Percentiles rank a stretch among this genome's conserved stretches.
Conservation (phyloP, 2,888 invertebrate genomes). For the Norana najaformis region DNA sequence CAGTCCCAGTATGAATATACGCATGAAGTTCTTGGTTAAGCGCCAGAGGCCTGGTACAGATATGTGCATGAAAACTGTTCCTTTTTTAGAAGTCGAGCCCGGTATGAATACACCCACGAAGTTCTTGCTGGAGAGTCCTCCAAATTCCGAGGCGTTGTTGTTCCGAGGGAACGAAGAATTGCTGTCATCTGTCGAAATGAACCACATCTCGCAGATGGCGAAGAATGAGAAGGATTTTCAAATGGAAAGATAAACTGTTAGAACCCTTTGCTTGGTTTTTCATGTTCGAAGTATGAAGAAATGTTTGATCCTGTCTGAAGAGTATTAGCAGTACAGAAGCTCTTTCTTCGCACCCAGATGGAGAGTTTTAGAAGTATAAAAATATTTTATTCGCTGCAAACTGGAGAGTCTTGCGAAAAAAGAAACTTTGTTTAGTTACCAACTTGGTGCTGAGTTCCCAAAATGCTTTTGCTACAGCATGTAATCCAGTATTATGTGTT, state of each 20-base stretch:
- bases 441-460: too few species aligned
- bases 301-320: too few species aligned
- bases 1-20: constrained; percentile 88
- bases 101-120: constrained; percentile 86
- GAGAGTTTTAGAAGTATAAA: not conserved
- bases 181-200: constrained; percentile 57
- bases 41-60: too few species aligned
- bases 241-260: not conserved
- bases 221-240: not conserved
- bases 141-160: constrained; percentile 68
- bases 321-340: too few species aligned
- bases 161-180: constrained; percentile 74
- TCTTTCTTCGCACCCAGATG: not conserved
- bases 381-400: not conserved
- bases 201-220: constrained; percentile 21
- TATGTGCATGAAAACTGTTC: too few species aligned
- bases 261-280: too few species aligned
- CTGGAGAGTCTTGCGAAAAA: not conserved
- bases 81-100: not conserved
- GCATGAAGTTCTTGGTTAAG: constrained; percentile 80
- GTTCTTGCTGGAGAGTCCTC: constrained; percentile 75
- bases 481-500: too few species aligned
- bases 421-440: too few species aligned
- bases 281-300: too few species aligned
- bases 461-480: too few species aligned